A percentile compares a stretch with the other conserved stretches of the same genome.
Conservation (phyloP, 2,888 invertebrate genomes). For the Erannis defoliaria region DNA sequence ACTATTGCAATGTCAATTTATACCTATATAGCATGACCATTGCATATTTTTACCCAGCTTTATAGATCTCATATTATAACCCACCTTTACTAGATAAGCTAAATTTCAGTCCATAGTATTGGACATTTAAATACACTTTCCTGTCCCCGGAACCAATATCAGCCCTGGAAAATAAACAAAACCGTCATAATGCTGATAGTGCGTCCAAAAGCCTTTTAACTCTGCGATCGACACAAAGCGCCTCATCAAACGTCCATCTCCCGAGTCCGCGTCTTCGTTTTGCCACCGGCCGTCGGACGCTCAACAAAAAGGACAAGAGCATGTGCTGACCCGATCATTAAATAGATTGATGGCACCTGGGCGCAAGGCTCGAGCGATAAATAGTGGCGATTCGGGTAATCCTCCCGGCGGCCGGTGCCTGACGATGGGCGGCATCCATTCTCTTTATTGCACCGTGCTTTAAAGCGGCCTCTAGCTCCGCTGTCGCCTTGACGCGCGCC, state of each 20-base stretch:
- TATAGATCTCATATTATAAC: not conserved
- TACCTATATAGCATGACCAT: no score
- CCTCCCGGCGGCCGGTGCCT: slow-evolving; percentile 79
- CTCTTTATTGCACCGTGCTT: slow-evolving; percentile 86
- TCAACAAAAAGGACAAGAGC: slow-evolving; percentile 81
- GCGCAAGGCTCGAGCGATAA: slow-evolving; percentile 85
- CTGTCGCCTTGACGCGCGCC: slow-evolving; percentile 75
- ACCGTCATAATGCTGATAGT: slow-evolving; percentile 58
- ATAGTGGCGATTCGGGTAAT: slow-evolving; percentile 87
- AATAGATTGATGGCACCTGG: slow-evolving; percentile 87
- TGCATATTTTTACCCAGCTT: no score
- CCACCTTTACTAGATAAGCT: not conserved
- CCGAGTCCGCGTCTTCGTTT: slow-evolving; percentile 72
- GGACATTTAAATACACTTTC: not conserved
- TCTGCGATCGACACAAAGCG: slow-evolving; percentile 80
- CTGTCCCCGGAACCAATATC: slow-evolving; percentile 22
- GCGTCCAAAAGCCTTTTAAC: slow-evolving; percentile 79
- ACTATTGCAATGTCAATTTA: no score
- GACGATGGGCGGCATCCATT: slow-evolving; percentile 85
- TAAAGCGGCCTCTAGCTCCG: slow-evolving; percentile 66
- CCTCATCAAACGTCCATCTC: slow-evolving; percentile 86
- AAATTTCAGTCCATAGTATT: not conserved
- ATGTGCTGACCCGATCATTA: slow-evolving; percentile 87
- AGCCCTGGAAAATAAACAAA: slow-evolving; percentile 37
- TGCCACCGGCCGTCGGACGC: slow-evolving; percentile 64